These are phyloP conservation scores for Microcebus jonahi DNA, from an alignment of 2,113 vertebrate genomes.

Conservation along the genomic window DNA sequence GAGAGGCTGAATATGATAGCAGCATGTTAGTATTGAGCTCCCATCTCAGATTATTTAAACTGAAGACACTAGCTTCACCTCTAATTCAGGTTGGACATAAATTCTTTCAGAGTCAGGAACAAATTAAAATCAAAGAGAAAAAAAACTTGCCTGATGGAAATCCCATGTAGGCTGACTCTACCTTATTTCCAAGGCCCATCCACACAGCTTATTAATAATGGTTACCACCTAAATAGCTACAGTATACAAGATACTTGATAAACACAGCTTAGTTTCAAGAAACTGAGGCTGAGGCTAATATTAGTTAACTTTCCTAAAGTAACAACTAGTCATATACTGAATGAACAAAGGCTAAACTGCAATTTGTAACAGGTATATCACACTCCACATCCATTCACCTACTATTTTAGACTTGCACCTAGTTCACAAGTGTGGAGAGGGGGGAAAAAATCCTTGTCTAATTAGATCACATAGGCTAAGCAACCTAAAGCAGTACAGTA, in stretches of 20 bases:
- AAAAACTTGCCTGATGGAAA: constrained; percentile 1
- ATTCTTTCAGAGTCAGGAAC: not conserved
- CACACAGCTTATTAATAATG: not conserved
- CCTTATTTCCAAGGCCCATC: not conserved
- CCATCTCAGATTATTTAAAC: constrained; percentile 14
- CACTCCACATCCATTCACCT: not conserved
- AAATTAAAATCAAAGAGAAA: constrained; percentile 21
- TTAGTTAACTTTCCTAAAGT: not conserved
- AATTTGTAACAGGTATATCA: constrained; percentile 4
- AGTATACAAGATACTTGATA: not conserved
- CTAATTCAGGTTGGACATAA: not conserved
- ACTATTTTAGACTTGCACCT: not conserved
- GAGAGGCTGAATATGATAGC: not conserved
- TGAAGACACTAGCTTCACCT: not conserved
- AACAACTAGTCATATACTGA: not conserved
- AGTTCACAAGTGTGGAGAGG: not conserved
- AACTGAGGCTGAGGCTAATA: not conserved
- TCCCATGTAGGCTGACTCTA: not conserved
- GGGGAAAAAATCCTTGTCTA: not conserved
- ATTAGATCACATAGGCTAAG: not conserved
- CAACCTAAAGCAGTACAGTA: not conserved
- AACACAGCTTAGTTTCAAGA: not conserved
- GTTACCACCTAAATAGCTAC: not conserved
- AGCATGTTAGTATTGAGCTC: not conserved
- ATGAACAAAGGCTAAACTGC: not conserved